These are phyloP conservation scores for Ophioderma brevispina DNA, from an alignment of 35 echinoderm and acorn worm species.

Conservation along the genomic window DNA sequence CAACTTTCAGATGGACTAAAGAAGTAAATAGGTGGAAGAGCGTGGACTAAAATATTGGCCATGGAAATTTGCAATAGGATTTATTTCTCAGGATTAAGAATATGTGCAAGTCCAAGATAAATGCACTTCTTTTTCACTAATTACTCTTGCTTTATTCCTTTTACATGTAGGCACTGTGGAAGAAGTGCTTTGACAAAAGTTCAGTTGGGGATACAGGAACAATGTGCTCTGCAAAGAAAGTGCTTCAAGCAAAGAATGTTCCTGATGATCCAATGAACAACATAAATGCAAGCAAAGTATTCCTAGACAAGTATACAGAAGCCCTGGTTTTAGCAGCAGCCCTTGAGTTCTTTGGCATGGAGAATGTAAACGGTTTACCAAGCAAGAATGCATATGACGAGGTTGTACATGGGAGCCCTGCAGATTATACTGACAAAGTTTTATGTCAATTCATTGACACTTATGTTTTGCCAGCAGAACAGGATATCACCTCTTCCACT, in stretches of 20 bases:
- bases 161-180: conserved; percentile 77
- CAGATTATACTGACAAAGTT: not conserved
- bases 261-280: conserved; percentile 59
- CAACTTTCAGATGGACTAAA: too few relatives aligned
- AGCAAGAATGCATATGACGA: conserved; percentile 45
- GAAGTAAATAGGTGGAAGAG: too few relatives aligned
- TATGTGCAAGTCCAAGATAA: too few relatives aligned
- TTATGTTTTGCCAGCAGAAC: not conserved
- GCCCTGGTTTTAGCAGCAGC: conserved; percentile 56
- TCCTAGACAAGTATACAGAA: conserved; percentile 71
- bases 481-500: not conserved
- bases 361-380: conserved; percentile 19
- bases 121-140: not conserved
- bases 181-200: conserved; percentile 50
- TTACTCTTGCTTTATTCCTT: not conserved
- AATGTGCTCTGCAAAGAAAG: conserved; percentile 61
- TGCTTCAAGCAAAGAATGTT: conserved; percentile 65
- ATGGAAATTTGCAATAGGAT: too few relatives aligned
- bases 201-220: conserved; percentile 64
- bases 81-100: too few relatives aligned
- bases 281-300: conserved; percentile 60
- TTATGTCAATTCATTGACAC: not conserved
- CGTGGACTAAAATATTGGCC: too few relatives aligned
- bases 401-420: not conserved
- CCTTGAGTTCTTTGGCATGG: conserved; percentile 65